Base-by-base conservation (phyloP, 2,113 vertebrate genomes). In the Malurus elegans region DNA sequence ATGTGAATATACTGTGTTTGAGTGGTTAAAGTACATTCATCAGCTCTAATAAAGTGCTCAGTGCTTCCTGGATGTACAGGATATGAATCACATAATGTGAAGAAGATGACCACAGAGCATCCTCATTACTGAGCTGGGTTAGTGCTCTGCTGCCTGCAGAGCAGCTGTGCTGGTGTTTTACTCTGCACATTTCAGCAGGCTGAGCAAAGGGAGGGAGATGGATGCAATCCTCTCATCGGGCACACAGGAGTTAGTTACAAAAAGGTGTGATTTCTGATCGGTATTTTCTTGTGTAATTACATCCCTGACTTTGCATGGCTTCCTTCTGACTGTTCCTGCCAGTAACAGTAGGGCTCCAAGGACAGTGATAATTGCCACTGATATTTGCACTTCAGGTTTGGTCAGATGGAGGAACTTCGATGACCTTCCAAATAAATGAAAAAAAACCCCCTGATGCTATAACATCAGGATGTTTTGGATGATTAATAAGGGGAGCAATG, bases 81-180 rank as follows among this genome's bases (percentile, higher is more conserved):
- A 94, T 88, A 92, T 93, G 92, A 92, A 86, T 90, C 92, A 78
- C 75, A 57, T 92, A 94, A 94, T 88, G 79, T 60, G 90, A 90
- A 88, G 93, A 91, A 95, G 94, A 92, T 81, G 92, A 96, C 78
- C 93, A 75, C 71, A 83, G 44, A 90, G 90, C 69, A 90, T 73
- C 92, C 47, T 79, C 85, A 80, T 92, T 90, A 82, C 65, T 69
- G 67, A 65, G 34, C 70, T 32, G 19, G 38, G 57, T 45, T 26
- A 61, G 66, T 0, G 3, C 54, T 80, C 45, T 80, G 89, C 78
- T 89, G 90, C 92, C 92, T 90, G 88, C 11, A 15, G 88, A 95
- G 85, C 94, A 92, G 93, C 90, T 93, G 90, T 88, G 79, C 81
- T 45, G 23, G 20, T 72, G 70, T 69, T 60, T 64, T 71, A 65